These are phyloP conservation scores for Urosaurus nigricauda DNA, from an alignment of 2,797 vertebrate genomes.

Conservation along the genomic window DNA sequence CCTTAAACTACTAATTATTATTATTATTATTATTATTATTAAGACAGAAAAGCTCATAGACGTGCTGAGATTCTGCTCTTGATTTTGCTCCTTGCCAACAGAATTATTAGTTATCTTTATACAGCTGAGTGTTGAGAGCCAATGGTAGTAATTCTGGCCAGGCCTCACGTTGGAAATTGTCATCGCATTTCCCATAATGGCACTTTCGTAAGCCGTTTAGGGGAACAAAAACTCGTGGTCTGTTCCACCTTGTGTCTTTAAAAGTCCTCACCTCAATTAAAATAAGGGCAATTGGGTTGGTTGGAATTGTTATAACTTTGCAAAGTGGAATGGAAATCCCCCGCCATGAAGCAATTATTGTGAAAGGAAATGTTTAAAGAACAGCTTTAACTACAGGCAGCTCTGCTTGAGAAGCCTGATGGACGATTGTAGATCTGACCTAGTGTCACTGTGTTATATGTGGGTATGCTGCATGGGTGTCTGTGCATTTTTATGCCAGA, in stretches of 20 bases:
- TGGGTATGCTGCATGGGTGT: not conserved
- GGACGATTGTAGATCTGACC: not conserved
- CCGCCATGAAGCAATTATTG: not conserved
- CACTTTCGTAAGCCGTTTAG: not conserved
- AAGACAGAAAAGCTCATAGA: not conserved
- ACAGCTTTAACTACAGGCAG: too few relatives aligned
- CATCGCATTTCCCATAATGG: accelerated
- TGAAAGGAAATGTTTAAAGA: not conserved
- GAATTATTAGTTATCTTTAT: not conserved
- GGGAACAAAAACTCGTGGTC: not conserved
- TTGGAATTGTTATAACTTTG: not conserved
- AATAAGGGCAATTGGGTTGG: not conserved
- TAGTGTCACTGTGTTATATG: not conserved
- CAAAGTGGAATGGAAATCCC: not conserved
- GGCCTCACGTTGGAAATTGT: accelerated
- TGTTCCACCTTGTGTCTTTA: not conserved
- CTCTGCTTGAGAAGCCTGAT: not conserved
- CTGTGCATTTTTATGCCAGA: not conserved
- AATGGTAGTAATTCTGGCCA: not conserved
- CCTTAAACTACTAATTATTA: too few relatives aligned
- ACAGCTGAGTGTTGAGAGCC: not conserved
- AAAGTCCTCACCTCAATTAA: slow-evolving; percentile 27
- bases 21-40: too few relatives aligned
- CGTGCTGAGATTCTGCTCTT: not conserved
- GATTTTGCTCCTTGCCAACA: not conserved